Evolutionary conservation across 2,113 vertebrate species (phyloP).

Genomic region (Oncorhynchus kisutch): DNA sequence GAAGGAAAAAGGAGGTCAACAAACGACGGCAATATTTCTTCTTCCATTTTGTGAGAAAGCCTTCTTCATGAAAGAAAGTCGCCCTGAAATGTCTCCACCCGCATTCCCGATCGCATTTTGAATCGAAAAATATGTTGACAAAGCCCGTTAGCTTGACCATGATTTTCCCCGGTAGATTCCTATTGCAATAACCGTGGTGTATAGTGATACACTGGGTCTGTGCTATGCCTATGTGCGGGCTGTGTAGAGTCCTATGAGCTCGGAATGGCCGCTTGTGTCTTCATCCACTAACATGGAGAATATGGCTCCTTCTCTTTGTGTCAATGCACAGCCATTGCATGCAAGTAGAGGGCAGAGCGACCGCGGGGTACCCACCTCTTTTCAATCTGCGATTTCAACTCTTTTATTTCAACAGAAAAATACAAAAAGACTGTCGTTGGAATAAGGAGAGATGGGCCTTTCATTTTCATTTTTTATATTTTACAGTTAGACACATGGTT

Average conservation of each 20-base stretch:
- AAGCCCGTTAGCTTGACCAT: conserved; percentile 64
- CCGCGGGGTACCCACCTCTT: conserved; percentile 57
- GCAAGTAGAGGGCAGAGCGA: conserved; percentile 77
- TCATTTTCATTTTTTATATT: conserved; percentile 63
- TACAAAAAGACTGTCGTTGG: conserved; percentile 38
- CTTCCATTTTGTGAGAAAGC: conserved; percentile 88
- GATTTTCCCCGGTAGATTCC: conserved; percentile 71
- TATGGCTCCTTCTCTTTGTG: conserved; percentile 95
- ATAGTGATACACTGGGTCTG: conserved; percentile 76
- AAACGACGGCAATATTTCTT: conserved; percentile 83
- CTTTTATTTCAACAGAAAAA: conserved; percentile 56
- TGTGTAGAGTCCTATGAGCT: conserved; percentile 73
- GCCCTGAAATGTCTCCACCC: conserved; percentile 81
- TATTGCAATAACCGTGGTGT: conserved; percentile 74
- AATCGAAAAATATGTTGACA: conserved; percentile 55
- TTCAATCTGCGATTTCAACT: conserved; percentile 56
- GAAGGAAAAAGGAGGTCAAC: conserved; percentile 81
- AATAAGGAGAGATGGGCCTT: conserved; percentile 59
- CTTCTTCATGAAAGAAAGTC: conserved; percentile 86
- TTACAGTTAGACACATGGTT: conserved; percentile 44
- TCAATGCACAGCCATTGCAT: conserved; percentile 82
- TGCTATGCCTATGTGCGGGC: conserved; percentile 72
- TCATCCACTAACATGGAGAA: conserved; percentile 85
- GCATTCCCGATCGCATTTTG: conserved; percentile 70
- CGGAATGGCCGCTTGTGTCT: conserved; percentile 94